These are phyloP conservation scores for Mimas tiliae DNA, from an alignment of 2,888 invertebrate species.

Conservation along the genomic window DNA sequence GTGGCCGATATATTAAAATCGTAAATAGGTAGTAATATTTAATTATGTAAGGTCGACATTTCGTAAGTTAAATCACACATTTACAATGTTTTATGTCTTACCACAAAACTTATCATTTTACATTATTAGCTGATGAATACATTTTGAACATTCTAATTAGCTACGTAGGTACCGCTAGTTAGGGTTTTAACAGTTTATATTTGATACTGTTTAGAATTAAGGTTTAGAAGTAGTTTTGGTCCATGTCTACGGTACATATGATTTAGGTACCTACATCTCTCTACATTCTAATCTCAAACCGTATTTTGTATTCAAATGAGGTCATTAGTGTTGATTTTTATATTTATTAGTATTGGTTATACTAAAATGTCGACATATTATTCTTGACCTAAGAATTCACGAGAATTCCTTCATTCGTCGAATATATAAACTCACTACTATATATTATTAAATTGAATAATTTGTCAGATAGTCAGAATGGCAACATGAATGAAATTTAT, in stretches of 20 bases:
- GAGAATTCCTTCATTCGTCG: slow-evolving; percentile 38
- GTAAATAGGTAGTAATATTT: too few relatives aligned
- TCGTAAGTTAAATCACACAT: too few relatives aligned
- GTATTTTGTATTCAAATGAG: not conserved
- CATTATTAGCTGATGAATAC: not conserved
- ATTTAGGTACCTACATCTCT: too few relatives aligned
- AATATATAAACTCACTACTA: slow-evolving; percentile 35
- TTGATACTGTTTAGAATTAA: too few relatives aligned
- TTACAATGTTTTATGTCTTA: not conserved
- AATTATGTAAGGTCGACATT: too few relatives aligned
- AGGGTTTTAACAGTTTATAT: too few relatives aligned
- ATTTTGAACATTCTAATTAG: not conserved
- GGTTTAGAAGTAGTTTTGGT: not conserved
- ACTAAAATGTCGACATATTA: not conserved
- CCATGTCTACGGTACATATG: not conserved
- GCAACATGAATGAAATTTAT: slow-evolving; percentile 49
- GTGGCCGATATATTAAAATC: too few relatives aligned
- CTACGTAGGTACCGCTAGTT: not conserved
- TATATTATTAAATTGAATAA: slow-evolving; percentile 48
- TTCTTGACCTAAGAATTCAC: slow-evolving; percentile 21
- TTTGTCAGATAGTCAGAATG: slow-evolving; percentile 36
- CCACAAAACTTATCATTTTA: not conserved
- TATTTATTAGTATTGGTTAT: too few relatives aligned
- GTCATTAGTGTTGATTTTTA: not conserved
- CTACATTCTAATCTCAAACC: too few relatives aligned